phyloP scores from a whole-genome alignment of 2,888 invertebrate species.

The Entomobrya multifasciata region DNA sequence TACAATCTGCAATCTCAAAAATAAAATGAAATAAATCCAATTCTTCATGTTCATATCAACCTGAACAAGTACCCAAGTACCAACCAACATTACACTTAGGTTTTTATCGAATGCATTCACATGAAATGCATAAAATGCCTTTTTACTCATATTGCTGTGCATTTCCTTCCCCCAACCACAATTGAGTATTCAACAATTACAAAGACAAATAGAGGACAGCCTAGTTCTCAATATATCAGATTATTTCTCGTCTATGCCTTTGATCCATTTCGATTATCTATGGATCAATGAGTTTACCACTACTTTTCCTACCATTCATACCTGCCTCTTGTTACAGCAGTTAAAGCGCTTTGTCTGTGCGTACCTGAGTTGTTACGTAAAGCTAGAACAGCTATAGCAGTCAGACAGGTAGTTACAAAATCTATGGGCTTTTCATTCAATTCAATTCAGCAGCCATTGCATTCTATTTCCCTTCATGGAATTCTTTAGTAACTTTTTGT shows the following conservation, averaged over 20 bases:
- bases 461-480: neutral
- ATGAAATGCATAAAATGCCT: neutral
- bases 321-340: conserved; percentile 18
- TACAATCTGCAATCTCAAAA: neutral
- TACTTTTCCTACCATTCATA: neutral
- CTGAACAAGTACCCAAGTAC: too few relatives aligned
- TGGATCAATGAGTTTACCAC: conserved; percentile 63
- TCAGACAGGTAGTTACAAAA: neutral
- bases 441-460: too few relatives aligned
- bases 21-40: conserved; percentile 42
- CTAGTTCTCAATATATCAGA: conserved; percentile 47
- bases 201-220: conserved; percentile 55
- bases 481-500: neutral
- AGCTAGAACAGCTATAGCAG: too few relatives aligned
- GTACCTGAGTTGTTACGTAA: too few relatives aligned
- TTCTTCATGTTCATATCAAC: too few relatives aligned
- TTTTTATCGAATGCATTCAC: neutral
- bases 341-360: neutral
- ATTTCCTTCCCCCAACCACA: conserved; percentile 26
- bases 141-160: neutral
- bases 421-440: too few relatives aligned
- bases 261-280: conserved; percentile 73
- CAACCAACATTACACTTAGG: too few relatives aligned
- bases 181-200: conserved; percentile 56
- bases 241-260: conserved; percentile 59